Conservation (phyloP, 2,113 vertebrate species). For the Channa maculata region DNA sequence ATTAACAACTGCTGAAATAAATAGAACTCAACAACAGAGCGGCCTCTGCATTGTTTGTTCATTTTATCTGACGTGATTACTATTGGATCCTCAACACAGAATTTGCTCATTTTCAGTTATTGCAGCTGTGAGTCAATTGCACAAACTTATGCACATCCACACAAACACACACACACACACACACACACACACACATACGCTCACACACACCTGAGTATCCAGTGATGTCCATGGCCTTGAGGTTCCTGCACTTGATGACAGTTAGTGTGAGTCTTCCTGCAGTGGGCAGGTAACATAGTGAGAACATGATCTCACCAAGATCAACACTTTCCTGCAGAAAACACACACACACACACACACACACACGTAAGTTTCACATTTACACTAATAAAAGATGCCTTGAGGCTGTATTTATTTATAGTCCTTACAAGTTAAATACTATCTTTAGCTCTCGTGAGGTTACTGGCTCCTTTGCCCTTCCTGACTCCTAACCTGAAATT, state of each 20-base stretch:
- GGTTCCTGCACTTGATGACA: constrained; percentile 98
- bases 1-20: constrained; percentile 60
- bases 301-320: constrained; percentile 99
- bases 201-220: constrained; percentile 90
- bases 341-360: constrained; percentile 1
- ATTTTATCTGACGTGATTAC: constrained; percentile 35
- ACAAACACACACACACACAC: neutral
- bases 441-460: no score
- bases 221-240: constrained; percentile 99
- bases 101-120: constrained; percentile 8
- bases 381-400: constrained; percentile 1
- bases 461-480: no score
- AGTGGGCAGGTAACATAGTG: constrained; percentile 97
- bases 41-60: constrained; percentile 23
- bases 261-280: constrained; percentile 97
- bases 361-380: constrained; percentile 10
- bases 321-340: constrained; percentile 93
- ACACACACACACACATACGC: neutral
- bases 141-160: neutral
- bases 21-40: constrained; percentile 21
- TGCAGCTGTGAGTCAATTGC: constrained; percentile 6
- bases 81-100: constrained; percentile 14
- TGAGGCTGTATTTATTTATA: no score
- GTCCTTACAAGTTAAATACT: no score
- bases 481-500: no score